Conservation (phyloP, 2,113 vertebrate genomes). For the Isurus oxyrinchus region DNA sequence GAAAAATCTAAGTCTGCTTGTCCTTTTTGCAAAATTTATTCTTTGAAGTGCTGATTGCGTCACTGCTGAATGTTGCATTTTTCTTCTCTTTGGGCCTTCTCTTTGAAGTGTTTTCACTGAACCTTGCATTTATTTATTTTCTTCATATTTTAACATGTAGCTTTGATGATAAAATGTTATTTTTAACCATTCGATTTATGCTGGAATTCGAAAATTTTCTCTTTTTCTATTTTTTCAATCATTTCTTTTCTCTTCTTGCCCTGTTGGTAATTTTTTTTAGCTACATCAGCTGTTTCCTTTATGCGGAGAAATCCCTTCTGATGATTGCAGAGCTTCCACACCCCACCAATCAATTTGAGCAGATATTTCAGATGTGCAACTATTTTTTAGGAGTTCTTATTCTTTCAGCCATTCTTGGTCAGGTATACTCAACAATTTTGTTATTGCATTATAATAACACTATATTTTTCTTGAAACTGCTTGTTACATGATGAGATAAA, state of each 20-base stretch:
- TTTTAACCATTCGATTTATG: background rate
- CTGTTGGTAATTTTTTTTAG: slow-evolving; percentile 47
- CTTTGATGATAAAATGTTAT: background rate
- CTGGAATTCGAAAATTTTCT: background rate
- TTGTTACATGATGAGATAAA: too few species aligned
- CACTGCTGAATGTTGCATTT: background rate
- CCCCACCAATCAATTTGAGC: slow-evolving; percentile 59
- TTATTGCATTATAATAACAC: background rate
- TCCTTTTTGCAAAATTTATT: background rate
- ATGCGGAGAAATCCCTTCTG: slow-evolving; percentile 65
- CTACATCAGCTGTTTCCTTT: slow-evolving; percentile 67
- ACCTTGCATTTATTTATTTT: background rate
- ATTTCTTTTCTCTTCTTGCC: slow-evolving; percentile 41
- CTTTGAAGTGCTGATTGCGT: background rate
- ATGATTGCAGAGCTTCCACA: slow-evolving; percentile 62
- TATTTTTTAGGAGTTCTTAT: slow-evolving; percentile 64
- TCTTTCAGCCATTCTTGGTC: slow-evolving; percentile 63
- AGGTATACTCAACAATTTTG: slow-evolving; percentile 50
- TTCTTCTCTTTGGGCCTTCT: background rate
- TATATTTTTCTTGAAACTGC: background rate
- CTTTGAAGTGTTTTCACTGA: background rate
- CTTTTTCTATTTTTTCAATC: slow-evolving; percentile 38
- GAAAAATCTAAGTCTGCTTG: background rate
- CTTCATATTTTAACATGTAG: background rate
- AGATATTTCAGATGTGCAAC: slow-evolving; percentile 67